phyloP scores from a whole-genome alignment of 2,797 vertebrate genomes.

The Sparidentex hasta region DNA sequence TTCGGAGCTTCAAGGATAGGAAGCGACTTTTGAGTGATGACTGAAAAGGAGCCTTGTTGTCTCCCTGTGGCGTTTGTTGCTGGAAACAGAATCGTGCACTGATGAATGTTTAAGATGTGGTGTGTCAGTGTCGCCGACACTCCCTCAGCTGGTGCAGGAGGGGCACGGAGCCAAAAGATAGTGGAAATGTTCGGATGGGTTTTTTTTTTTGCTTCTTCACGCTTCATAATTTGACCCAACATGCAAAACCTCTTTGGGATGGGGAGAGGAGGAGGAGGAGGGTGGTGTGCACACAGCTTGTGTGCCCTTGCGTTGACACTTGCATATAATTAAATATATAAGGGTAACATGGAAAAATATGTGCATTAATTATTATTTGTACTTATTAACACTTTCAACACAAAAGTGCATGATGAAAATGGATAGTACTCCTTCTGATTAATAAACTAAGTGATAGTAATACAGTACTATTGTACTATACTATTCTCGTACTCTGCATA shows the following conservation, averaged over 20 bases:
- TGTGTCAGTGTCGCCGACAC: slow-evolving; percentile 39
- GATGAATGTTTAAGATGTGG: slow-evolving; percentile 70
- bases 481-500: too few species aligned
- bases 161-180: neutral
- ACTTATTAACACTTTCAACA: neutral
- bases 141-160: slow-evolving; percentile 33
- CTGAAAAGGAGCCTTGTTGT: slow-evolving; percentile 49
- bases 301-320: slow-evolving; percentile 12
- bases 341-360: neutral
- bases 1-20: slow-evolving; percentile 27
- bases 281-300: slow-evolving; percentile 17
- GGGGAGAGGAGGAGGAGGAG: neutral
- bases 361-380: neutral
- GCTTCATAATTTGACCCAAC: slow-evolving; percentile 57
- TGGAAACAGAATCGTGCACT: slow-evolving; percentile 53
- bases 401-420: neutral
- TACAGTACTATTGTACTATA: too few species aligned
- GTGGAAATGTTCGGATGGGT: slow-evolving; percentile 23
- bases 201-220: slow-evolving; percentile 42
- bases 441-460: neutral
- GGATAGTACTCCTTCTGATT: neutral
- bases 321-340: slow-evolving; percentile 3
- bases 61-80: slow-evolving; percentile 57
- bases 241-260: slow-evolving; percentile 55
- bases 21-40: slow-evolving; percentile 55